A percentile compares a stretch with the other conserved stretches of the same genome.
These are phyloP conservation scores for Drosophila micromelanica DNA, from an alignment of 1,140 invertebrate species.

Conservation along the genomic window DNA sequence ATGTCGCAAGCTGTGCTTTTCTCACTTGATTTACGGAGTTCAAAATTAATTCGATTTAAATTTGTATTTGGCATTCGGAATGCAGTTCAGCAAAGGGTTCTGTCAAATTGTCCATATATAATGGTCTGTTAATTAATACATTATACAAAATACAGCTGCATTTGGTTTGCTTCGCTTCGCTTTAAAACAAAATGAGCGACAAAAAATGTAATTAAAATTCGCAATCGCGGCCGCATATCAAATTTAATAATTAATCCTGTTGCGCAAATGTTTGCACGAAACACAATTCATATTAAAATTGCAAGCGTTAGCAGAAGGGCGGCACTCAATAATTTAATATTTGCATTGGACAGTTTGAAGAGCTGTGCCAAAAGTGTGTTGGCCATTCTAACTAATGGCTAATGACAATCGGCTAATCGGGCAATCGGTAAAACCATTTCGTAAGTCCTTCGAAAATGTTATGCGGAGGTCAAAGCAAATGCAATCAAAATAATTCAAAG, in stretches of 20 bases:
- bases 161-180: not conserved
- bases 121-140: slow-evolving; percentile 3
- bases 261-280: slow-evolving; percentile 69
- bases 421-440: not conserved
- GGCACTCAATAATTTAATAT: slow-evolving; percentile 34
- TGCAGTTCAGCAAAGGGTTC: not conserved
- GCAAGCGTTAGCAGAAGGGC: slow-evolving; percentile 42
- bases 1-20: no score
- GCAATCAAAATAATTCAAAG: slow-evolving; percentile 59
- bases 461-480: slow-evolving; percentile 3
- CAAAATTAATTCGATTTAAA: not conserved
- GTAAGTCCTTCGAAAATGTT: not conserved
- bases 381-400: not conserved
- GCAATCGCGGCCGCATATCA: slow-evolving; percentile 6
- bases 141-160: not conserved
- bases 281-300: slow-evolving; percentile 52
- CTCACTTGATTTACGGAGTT: not conserved
- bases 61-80: not conserved
- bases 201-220: slow-evolving; percentile 63
- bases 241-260: slow-evolving; percentile 68
- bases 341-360: slow-evolving; percentile 2
- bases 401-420: slow-evolving; percentile 17
- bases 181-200: slow-evolving; percentile 7
- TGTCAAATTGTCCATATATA: not conserved
- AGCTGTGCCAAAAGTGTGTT: no score